These are phyloP conservation scores for Smutsia gigantea DNA, from an alignment of 2,797 vertebrate species.

Conservation along the genomic window DNA sequence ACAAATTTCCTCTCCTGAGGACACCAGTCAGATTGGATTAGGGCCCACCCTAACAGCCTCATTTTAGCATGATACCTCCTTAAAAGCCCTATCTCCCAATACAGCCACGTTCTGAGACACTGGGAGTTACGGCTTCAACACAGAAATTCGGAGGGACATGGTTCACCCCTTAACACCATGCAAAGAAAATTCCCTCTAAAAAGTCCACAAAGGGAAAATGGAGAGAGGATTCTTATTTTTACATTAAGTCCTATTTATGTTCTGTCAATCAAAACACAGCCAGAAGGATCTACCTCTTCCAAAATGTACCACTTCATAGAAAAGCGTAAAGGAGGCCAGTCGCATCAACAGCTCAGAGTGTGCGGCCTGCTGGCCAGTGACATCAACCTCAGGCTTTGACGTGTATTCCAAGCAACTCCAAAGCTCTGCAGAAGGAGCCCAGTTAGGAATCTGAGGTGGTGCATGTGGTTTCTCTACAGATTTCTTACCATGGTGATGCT, in stretches of 20 bases:
- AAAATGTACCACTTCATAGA: not conserved
- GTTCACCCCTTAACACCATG: not conserved
- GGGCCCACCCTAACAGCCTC: not conserved
- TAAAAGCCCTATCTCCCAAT: not conserved
- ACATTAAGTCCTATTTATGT: not conserved
- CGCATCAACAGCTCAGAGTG: not conserved
- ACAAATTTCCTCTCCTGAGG: not conserved
- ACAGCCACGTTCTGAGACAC: not conserved
- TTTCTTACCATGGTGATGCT: not conserved
- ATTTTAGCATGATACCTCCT: not conserved
- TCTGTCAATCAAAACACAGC: not conserved
- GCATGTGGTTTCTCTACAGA: not conserved
- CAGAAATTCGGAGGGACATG: not conserved
- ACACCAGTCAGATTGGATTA: not conserved
- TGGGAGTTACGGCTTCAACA: not conserved
- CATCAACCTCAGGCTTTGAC: not conserved
- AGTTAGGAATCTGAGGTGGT: not conserved
- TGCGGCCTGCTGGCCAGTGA: not conserved
- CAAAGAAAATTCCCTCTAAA: not conserved
- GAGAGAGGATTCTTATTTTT: not conserved
- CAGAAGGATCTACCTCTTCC: not conserved
- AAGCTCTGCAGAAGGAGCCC: not conserved
- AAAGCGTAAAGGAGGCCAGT: not conserved
- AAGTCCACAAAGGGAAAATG: not conserved
- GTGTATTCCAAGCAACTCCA: not conserved